Base-by-base conservation (phyloP, 1,140 invertebrate genomes). In the Drosophila oshimai region DNA sequence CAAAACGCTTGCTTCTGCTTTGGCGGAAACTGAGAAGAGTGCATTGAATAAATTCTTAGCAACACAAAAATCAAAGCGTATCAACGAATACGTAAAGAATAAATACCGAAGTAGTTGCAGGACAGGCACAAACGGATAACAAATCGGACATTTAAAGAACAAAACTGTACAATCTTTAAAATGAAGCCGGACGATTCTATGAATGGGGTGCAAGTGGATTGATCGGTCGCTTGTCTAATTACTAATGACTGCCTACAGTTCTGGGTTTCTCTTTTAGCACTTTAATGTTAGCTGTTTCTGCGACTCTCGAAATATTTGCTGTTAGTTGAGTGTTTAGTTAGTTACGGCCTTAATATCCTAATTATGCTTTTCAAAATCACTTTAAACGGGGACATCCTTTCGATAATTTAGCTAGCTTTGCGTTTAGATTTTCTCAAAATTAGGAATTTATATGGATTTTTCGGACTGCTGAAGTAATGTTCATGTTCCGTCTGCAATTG, bases 341-440 rank as follows among this genome's bases (percentile, higher is more conserved):
- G 46, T 74, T 71, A 57, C 44, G 44, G 24, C 45, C 53, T 73
- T 69, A 73, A 64, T 26, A 57, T 76, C 46, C 74, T 84, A 86
- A 86, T 46, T 87, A 86, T 80, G 71, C 57, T 46, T 79, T 69
- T 68, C 49, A 44, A 80, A 75, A 80, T 81, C 65, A 72, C 55
- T 72, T 75, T 64, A 74, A 74, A 60, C 44, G 54, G 41, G 51
- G 33, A 34, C 47, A 31, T 61, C 46, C 17, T 77, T 58, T 54
- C 33, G 37, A 74, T 47, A 67, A 84, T 76, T 86, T 74, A 46
- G 57, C 73, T 87, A 74, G 39, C 39, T 80, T 73, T 50, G 34
- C 29, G 6, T 13, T 45, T 53, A 42, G 51, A 41, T 74, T 73
- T 58, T 26, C 45, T 67, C 65, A 61, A 72, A 57, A 74, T 51